Evolutionary conservation across 2,888 invertebrate species (phyloP).

Genomic region (Drosophila neutralis): DNA sequence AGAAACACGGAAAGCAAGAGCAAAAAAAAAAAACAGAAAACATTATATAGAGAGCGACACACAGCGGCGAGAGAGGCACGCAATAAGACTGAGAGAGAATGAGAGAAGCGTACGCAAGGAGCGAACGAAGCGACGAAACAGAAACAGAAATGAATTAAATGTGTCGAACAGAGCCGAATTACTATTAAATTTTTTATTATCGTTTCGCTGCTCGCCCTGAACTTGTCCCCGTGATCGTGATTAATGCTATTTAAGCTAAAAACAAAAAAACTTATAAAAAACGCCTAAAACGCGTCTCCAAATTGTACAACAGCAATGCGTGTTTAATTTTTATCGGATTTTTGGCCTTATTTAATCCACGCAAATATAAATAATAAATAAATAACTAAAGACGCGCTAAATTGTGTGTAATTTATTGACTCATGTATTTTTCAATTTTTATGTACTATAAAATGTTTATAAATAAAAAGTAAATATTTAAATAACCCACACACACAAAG

Average conservation of each 20-base stretch:
- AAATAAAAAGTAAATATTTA: conserved; percentile 76
- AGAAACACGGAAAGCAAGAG: conserved; percentile 22
- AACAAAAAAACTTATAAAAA: not conserved
- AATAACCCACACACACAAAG: conserved; percentile 34
- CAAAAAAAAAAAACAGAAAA: conserved; percentile 5
- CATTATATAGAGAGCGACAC: not conserved
- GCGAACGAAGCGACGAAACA: conserved; percentile 19
- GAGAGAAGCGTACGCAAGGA: conserved; percentile 11
- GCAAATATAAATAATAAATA: conserved; percentile 15
- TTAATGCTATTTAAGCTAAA: conserved; percentile 35
- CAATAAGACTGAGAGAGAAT: conserved; percentile 17
- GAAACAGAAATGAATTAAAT: conserved; percentile 39
- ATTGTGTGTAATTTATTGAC: conserved; percentile 60
- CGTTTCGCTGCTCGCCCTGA: conserved; percentile 52
- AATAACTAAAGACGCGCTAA: conserved; percentile 35
- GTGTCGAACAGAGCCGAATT: conserved; percentile 45
- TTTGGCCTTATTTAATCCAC: conserved; percentile 16
- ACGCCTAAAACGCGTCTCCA: conserved; percentile 50
- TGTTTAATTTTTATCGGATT: conserved; percentile 20
- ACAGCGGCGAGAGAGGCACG: conserved; percentile 19
- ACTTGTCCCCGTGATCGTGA: conserved; percentile 56
- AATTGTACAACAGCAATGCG: conserved; percentile 2
- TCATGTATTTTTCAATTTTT: conserved; percentile 62
- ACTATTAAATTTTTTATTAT: conserved; percentile 63
- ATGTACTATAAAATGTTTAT: conserved; percentile 72